Evolutionary conservation across 2,888 invertebrate genomes (phyloP).

Genomic region (Troilus luridus): DNA sequence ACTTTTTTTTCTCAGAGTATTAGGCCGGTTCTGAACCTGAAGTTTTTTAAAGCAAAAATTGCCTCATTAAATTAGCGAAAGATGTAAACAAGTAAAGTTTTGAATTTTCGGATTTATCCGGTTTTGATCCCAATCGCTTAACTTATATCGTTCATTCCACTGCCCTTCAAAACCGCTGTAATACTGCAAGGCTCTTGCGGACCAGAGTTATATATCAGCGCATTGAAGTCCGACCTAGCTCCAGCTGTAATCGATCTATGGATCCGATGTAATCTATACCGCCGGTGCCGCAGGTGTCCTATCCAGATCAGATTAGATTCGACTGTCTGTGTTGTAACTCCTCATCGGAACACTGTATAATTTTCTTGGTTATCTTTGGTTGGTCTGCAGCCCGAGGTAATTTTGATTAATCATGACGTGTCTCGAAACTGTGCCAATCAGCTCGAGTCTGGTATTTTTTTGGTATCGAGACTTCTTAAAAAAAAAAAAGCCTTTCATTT

Average conservation of each 20-base stretch:
- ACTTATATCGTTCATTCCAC: neutral
- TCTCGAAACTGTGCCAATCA: neutral
- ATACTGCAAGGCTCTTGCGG: neutral
- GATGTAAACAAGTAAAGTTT: too few species aligned
- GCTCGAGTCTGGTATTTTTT: neutral
- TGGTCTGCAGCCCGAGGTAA: neutral
- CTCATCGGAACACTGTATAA: neutral
- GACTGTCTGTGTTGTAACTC: neutral
- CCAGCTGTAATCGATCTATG: neutral
- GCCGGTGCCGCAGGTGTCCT: neutral
- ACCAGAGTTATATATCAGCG: neutral
- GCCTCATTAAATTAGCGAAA: too few species aligned
- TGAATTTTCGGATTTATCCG: too few species aligned
- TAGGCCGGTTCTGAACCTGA: too few species aligned
- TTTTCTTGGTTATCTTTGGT: slow-evolving; percentile 7
- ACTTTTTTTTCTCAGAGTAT: too few species aligned
- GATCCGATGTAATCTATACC: slow-evolving; percentile 8
- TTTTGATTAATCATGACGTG: neutral
- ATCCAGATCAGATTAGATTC: neutral
- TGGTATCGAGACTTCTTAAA: too few species aligned
- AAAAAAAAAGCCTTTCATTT: too few species aligned
- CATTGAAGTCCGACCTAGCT: neutral
- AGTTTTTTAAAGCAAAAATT: too few species aligned
- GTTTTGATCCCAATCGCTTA: too few species aligned
- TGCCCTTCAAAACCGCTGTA: neutral